Evolutionary conservation across 1,140 invertebrate species (phyloP).

Genomic region (Cryptotermes secundus): DNA sequence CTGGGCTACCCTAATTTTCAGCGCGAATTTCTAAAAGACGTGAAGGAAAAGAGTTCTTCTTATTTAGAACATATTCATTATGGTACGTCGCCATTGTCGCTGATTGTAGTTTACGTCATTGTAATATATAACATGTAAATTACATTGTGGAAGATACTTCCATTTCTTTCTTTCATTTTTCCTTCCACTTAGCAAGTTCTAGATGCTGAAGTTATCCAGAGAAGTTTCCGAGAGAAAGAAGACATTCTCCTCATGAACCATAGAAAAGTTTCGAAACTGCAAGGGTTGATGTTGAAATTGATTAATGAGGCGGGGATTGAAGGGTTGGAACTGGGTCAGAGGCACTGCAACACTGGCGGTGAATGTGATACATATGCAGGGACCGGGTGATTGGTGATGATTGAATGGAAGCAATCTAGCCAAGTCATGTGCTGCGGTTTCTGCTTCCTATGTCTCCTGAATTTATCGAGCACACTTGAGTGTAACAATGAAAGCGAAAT

Average conservation of each 20-base stretch:
- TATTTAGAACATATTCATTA: too few species aligned
- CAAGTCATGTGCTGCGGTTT: background rate
- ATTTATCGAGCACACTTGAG: background rate
- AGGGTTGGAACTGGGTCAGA: constrained; percentile 20
- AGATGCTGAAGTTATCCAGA: background rate
- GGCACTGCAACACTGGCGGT: background rate
- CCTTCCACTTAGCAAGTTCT: background rate
- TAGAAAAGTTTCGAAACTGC: constrained; percentile 7
- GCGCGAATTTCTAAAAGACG: too few species aligned
- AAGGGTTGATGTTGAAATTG: background rate
- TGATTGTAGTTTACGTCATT: too few species aligned
- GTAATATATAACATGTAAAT: too few species aligned
- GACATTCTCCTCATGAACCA: background rate
- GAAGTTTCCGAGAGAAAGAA: background rate
- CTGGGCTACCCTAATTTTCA: too few species aligned
- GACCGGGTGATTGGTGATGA: constrained; percentile 24
- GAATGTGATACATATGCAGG: constrained; percentile 13
- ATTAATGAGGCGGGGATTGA: constrained; percentile 24
- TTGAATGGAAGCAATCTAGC: constrained; percentile 9
- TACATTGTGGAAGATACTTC: too few species aligned
- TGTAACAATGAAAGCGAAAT: background rate
- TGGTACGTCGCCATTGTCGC: too few species aligned
- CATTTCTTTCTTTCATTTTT: too few species aligned
- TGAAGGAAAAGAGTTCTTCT: too few species aligned
- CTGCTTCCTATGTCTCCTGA: background rate